Conservation (phyloP, 2,797 vertebrate genomes). For the Melanotaenia trifasciata region DNA sequence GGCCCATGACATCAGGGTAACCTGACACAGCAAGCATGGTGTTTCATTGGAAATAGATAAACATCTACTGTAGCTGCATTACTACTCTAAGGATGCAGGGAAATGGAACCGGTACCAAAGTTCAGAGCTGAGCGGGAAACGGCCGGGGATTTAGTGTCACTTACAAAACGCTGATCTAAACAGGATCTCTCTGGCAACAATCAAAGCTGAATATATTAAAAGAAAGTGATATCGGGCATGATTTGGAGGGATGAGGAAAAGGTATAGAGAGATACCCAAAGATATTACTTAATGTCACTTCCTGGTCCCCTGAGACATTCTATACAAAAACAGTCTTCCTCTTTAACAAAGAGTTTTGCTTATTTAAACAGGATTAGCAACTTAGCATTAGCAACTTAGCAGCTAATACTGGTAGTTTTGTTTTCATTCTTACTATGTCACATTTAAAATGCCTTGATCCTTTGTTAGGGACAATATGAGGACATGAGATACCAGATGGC, state of each 20-base stretch:
- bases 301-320: constrained; percentile 17
- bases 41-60: constrained; percentile 59
- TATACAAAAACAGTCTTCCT: constrained; percentile 29
- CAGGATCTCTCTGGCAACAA: constrained; percentile 61
- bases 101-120: constrained; percentile 32
- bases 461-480: constrained; percentile 1
- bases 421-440: background rate
- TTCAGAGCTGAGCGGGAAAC: constrained; percentile 31
- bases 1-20: constrained; percentile 57
- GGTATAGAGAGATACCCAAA: constrained; percentile 24
- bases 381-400: constrained; percentile 1
- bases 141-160: constrained; percentile 42
- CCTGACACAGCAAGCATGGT: constrained; percentile 38
- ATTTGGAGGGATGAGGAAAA: constrained; percentile 30
- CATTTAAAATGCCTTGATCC: background rate
- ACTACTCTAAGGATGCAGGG: constrained; percentile 40
- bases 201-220: constrained; percentile 62
- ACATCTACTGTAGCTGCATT: constrained; percentile 31
- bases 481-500: background rate
- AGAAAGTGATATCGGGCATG: constrained; percentile 48
- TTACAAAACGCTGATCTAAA: constrained; percentile 51
- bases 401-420: background rate
- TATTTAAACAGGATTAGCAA: constrained; percentile 59
- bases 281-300: constrained; percentile 31
- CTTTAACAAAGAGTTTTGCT: constrained; percentile 53